Conservation (phyloP, 1,140 invertebrate genomes). For the Tenebrio molitor region DNA sequence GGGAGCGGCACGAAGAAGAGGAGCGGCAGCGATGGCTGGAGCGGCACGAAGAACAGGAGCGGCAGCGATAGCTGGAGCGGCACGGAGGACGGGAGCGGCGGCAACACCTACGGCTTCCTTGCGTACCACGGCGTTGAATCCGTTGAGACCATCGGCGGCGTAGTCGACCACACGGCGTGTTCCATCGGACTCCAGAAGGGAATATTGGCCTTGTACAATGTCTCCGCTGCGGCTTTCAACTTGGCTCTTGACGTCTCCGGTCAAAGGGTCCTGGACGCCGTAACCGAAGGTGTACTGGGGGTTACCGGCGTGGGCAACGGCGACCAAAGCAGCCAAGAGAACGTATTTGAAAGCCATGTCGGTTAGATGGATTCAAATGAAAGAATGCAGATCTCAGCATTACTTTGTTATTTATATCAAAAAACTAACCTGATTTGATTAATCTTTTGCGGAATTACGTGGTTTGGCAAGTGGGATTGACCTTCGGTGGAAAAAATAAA, state of each 20-base stretch:
- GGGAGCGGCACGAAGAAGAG: constrained; percentile 41
- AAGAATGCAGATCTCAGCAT: background rate
- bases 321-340: constrained; percentile 43
- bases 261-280: constrained; percentile 68
- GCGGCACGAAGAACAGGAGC: constrained; percentile 53
- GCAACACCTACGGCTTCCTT: constrained; percentile 60
- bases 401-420: constrained; percentile 35
- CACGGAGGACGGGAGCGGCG: constrained; percentile 57
- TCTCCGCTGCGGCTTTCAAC: constrained; percentile 58
- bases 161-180: constrained; percentile 69
- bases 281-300: constrained; percentile 56
- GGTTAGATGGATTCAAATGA: constrained; percentile 14
- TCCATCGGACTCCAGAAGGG: constrained; percentile 70
- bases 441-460: constrained; percentile 24
- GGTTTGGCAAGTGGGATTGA: background rate
- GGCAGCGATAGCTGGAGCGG: constrained; percentile 58
- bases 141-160: constrained; percentile 68
- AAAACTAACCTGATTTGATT: constrained; percentile 24
- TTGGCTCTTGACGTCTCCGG: constrained; percentile 62
- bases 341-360: constrained; percentile 35
- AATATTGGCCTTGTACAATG: constrained; percentile 57
- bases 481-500: constrained; percentile 23
- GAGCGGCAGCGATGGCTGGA: constrained; percentile 37
- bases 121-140: constrained; percentile 68
- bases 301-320: constrained; percentile 61